A percentile compares a stretch with the other conserved stretches of the same genome.
Conservation (phyloP, 2,797 vertebrate species). For the Acipenser oxyrinchus region DNA sequence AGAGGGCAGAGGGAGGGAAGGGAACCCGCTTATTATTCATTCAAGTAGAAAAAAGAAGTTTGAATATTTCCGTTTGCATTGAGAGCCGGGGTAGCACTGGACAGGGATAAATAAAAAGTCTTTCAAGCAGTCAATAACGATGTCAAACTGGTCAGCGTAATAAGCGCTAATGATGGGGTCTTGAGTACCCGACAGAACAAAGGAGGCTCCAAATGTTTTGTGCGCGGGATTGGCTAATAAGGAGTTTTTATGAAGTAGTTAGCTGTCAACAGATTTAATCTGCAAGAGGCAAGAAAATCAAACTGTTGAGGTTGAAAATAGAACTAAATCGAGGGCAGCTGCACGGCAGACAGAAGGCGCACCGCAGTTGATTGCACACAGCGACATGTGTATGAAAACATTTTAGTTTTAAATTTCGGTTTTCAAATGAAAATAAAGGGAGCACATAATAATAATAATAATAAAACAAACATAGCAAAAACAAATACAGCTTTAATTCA, state of each 20-base stretch:
- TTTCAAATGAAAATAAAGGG: background rate
- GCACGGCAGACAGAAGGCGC: slow-evolving; percentile 34
- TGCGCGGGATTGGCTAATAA: slow-evolving; percentile 68
- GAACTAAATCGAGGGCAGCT: slow-evolving; percentile 34
- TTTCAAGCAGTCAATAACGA: slow-evolving; percentile 81
- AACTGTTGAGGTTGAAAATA: slow-evolving; percentile 28
- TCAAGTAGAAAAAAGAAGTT: slow-evolving; percentile 65
- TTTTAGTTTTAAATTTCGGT: slow-evolving; percentile 12
- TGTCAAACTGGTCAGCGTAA: slow-evolving; percentile 98
- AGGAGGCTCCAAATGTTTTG: slow-evolving; percentile 69
- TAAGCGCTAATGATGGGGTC: slow-evolving; percentile 94
- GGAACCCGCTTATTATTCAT: slow-evolving; percentile 57
- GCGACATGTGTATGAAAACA: too few relatives aligned
- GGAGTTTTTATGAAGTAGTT: slow-evolving; percentile 56
- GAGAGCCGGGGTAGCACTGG: slow-evolving; percentile 58
- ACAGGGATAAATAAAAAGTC: slow-evolving; percentile 68
- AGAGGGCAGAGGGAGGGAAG: slow-evolving; percentile 52
- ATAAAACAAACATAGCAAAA: too few relatives aligned
- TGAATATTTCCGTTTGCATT: slow-evolving; percentile 91
- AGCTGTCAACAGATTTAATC: slow-evolving; percentile 54
- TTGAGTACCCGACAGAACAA: slow-evolving; percentile 79
- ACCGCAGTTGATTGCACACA: slow-evolving; percentile 7
- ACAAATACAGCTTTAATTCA: too few relatives aligned
- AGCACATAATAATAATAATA: slow-evolving; percentile 2
- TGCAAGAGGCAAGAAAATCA: slow-evolving; percentile 42